These are phyloP conservation scores for Drosophila incognita DNA, from an alignment of 2,888 invertebrate genomes.

Conservation along the genomic window DNA sequence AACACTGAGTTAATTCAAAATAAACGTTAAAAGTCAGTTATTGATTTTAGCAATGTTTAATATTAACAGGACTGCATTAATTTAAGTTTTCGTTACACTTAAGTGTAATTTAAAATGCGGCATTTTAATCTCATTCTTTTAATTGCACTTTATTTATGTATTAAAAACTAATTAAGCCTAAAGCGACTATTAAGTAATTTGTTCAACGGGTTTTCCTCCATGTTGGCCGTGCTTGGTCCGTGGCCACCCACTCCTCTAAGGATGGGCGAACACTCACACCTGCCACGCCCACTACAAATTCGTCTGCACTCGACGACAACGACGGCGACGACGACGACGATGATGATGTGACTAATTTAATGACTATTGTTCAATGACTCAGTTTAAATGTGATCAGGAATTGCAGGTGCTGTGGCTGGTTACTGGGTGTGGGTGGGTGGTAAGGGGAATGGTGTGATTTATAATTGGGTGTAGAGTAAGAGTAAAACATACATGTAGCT, in stretches of 20 bases:
- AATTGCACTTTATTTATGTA: slow-evolving; percentile 68
- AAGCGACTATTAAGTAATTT: slow-evolving; percentile 51
- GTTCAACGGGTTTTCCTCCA: slow-evolving; percentile 39
- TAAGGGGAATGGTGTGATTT: not conserved
- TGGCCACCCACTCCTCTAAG: not conserved
- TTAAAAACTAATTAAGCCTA: slow-evolving; percentile 32
- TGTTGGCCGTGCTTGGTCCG: slow-evolving; percentile 13
- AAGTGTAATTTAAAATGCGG: not conserved
- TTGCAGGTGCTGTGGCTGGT: slow-evolving; percentile 1
- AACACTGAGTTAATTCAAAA: slow-evolving; percentile 22
- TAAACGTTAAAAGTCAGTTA: not conserved
- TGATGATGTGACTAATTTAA: slow-evolving; percentile 64
- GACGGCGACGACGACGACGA: slow-evolving; percentile 2
- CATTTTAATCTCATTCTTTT: slow-evolving; percentile 29
- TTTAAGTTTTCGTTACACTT: not conserved
- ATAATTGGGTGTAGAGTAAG: slow-evolving; percentile 2
- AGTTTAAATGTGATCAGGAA: slow-evolving; percentile 25
- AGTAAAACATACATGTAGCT: slow-evolving; percentile 20
- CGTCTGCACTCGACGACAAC: slow-evolving; percentile 6
- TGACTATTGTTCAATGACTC: slow-evolving; percentile 77
- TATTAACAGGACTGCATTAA: not conserved
- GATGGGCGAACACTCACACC: not conserved
- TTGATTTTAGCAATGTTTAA: not conserved
- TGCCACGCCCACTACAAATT: slow-evolving; percentile 27
- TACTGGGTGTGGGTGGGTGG: not conserved